phyloP scores from a whole-genome alignment of 35 echinoderm and acorn worm species.

The Nesometra sesokonis region DNA sequence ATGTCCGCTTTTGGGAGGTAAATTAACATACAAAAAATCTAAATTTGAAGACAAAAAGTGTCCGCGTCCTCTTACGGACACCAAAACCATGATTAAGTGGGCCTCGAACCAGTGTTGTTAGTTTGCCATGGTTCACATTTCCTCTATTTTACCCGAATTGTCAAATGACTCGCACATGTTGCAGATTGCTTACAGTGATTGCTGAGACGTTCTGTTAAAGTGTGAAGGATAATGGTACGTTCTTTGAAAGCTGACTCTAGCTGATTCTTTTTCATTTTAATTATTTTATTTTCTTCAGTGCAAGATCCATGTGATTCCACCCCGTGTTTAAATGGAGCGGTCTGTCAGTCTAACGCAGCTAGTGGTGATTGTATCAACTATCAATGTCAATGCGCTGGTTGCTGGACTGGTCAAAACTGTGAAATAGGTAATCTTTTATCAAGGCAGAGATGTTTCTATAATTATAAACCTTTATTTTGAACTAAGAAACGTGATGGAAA shows the following conservation, averaged over 20 bases:
- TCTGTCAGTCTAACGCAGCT: neutral
- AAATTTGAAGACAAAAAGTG: too few species aligned
- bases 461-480: too few species aligned
- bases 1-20: too few species aligned
- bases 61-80: too few species aligned
- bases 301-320: constrained; percentile 6
- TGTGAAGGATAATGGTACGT: neutral
- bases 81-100: too few species aligned
- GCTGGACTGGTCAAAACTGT: constrained; percentile 31
- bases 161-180: too few species aligned
- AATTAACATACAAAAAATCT: too few species aligned
- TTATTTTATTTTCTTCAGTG: neutral
- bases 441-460: too few species aligned
- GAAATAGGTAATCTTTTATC: constrained; percentile 10
- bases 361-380: neutral
- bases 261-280: neutral
- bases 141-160: too few species aligned
- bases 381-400: constrained; percentile 17
- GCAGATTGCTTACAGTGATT: neutral
- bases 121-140: too few species aligned
- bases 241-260: neutral
- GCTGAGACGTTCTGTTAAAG: neutral
- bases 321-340: constrained; percentile 32
- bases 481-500: too few species aligned
- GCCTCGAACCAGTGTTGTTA: too few species aligned